Evolutionary conservation across 2,113 vertebrate species (phyloP).

Genomic region (Hyaena hyaena): DNA sequence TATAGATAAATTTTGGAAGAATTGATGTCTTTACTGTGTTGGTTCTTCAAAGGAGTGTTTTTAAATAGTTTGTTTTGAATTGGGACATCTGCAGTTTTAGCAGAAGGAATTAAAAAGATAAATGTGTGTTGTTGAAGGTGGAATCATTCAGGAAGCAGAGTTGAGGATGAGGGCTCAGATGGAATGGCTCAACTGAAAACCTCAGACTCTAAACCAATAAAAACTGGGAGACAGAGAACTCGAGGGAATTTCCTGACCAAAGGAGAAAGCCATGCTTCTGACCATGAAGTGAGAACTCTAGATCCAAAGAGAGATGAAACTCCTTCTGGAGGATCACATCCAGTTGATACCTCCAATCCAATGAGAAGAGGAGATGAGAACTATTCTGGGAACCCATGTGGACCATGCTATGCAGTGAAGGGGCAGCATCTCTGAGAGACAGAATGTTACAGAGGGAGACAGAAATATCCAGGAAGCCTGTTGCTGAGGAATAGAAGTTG

Average conservation of each 20-base stretch:
- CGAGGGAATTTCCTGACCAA: neutral
- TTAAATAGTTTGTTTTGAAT: neutral
- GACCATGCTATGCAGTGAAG: neutral
- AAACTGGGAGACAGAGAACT: neutral
- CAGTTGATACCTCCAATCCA: neutral
- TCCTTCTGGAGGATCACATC: neutral
- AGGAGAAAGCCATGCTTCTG: neutral
- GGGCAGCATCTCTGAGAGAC: neutral
- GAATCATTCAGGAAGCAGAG: neutral
- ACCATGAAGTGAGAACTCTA: neutral
- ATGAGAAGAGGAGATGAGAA: neutral
- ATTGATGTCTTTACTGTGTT: neutral
- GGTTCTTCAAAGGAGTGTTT: slow-evolving; percentile 4
- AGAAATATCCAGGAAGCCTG: neutral
- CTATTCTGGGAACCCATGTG: neutral
- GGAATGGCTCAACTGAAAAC: neutral
- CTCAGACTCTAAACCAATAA: neutral
- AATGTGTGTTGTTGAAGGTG: neutral
- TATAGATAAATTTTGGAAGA: neutral
- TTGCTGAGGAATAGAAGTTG: neutral
- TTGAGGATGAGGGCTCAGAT: neutral
- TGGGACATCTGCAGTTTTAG: neutral
- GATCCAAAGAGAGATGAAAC: neutral
- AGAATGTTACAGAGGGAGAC: neutral
- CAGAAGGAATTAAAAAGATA: neutral